Evolutionary conservation across 1,140 invertebrate species (phyloP).

Genomic region (Panulirus ornatus): DNA sequence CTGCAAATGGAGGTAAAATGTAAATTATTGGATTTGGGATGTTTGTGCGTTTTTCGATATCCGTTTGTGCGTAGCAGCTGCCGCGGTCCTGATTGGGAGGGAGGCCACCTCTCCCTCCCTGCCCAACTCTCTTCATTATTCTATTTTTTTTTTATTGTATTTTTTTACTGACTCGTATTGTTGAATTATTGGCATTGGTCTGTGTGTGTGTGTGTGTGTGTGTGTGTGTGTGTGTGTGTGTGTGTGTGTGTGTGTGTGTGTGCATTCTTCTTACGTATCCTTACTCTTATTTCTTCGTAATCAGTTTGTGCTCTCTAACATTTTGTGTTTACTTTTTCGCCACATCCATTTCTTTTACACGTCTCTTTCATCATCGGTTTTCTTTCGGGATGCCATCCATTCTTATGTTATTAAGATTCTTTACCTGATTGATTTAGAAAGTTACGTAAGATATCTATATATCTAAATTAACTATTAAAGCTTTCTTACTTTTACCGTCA

Average conservation of each 20-base stretch:
- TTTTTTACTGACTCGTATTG: neutral
- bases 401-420: too few relatives aligned
- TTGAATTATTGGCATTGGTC: neutral
- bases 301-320: too few relatives aligned
- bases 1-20: conserved; percentile 72
- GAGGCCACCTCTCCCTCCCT: neutral
- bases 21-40: conserved; percentile 74
- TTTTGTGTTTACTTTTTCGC: too few relatives aligned
- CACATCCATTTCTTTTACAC: too few relatives aligned
- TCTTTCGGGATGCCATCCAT: too few relatives aligned
- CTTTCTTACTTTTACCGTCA: too few relatives aligned
- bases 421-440: too few relatives aligned
- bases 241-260: neutral
- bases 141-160: conserved; percentile 6
- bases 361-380: too few relatives aligned
- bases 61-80: conserved; percentile 55
- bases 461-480: too few relatives aligned
- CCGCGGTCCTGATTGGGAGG: conserved; percentile 22
- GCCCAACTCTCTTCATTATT: conserved; percentile 8
- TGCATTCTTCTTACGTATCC: too few relatives aligned
- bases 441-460: too few relatives aligned
- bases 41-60: conserved; percentile 73
- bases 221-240: conserved; percentile 6
- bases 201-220: conserved; percentile 10
- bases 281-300: too few relatives aligned